Evolutionary conservation across 2,113 vertebrate genomes (phyloP).

Genomic region (Australoheros scitulus): DNA sequence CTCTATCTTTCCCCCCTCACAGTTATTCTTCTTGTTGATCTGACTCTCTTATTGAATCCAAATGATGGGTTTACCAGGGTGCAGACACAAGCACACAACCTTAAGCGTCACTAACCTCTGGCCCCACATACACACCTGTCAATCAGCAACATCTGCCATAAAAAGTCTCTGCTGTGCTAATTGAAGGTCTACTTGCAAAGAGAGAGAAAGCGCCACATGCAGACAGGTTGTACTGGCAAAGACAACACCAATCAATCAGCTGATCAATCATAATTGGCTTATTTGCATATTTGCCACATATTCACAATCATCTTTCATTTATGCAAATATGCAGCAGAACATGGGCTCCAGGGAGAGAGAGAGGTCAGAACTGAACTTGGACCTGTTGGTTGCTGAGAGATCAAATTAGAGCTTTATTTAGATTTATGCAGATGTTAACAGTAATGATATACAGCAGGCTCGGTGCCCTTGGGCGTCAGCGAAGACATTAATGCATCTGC

Average conservation of each 20-base stretch:
- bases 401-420: constrained; percentile 76
- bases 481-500: constrained; percentile 43
- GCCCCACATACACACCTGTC: constrained; percentile 34
- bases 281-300: constrained; percentile 65
- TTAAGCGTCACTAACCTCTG: constrained; percentile 17
- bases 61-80: background rate
- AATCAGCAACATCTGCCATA: constrained; percentile 56
- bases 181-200: constrained; percentile 1
- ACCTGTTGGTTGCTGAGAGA: constrained; percentile 54
- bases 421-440: constrained; percentile 76
- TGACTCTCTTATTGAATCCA: background rate
- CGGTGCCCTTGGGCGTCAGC: constrained; percentile 39
- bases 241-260: constrained; percentile 71
- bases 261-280: constrained; percentile 71
- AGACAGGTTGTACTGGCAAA: background rate
- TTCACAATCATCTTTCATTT: constrained; percentile 65
- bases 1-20: background rate
- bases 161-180: constrained; percentile 39
- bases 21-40: background rate
- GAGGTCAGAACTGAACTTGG: constrained; percentile 57
- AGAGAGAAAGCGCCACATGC: constrained; percentile 2
- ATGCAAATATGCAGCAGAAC: constrained; percentile 57
- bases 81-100: background rate
- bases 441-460: constrained; percentile 70
- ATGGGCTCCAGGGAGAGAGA: constrained; percentile 43